A percentile compares a stretch with the other conserved stretches of the same genome.
phyloP scores from a whole-genome alignment of 2,797 vertebrate species.

The Pygocentrus nattereri region DNA sequence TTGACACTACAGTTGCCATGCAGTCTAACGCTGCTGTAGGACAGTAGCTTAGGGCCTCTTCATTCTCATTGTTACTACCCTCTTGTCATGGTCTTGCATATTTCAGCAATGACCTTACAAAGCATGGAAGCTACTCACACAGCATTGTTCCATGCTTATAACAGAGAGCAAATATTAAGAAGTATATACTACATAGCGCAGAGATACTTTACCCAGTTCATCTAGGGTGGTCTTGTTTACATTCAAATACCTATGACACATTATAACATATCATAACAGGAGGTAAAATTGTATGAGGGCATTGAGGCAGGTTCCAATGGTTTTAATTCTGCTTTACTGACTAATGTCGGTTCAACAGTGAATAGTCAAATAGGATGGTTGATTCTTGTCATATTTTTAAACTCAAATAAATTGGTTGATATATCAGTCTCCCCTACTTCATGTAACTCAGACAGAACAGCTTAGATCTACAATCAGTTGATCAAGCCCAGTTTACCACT shows the following conservation, averaged over 20 bases:
- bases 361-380: not conserved
- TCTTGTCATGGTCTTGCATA: not conserved
- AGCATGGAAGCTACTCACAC: not conserved
- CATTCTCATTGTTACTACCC: not conserved
- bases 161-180: not conserved
- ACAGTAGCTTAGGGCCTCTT: constrained; percentile 3
- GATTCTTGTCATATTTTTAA: no score
- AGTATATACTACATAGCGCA: not conserved
- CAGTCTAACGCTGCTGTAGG: not conserved
- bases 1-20: not conserved
- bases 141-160: not conserved
- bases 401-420: no score
- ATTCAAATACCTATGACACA: not conserved
- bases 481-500: no score
- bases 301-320: not conserved
- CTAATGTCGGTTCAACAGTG: no score
- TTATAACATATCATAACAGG: not conserved
- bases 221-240: not conserved
- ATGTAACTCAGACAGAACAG: no score
- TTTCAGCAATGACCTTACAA: not conserved
- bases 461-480: no score
- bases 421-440: no score
- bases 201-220: not conserved
- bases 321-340: not conserved
- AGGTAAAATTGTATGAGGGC: not conserved